Evolutionary conservation across 2,113 vertebrate genomes (phyloP).

Genomic region (Accipiter cooperii): DNA sequence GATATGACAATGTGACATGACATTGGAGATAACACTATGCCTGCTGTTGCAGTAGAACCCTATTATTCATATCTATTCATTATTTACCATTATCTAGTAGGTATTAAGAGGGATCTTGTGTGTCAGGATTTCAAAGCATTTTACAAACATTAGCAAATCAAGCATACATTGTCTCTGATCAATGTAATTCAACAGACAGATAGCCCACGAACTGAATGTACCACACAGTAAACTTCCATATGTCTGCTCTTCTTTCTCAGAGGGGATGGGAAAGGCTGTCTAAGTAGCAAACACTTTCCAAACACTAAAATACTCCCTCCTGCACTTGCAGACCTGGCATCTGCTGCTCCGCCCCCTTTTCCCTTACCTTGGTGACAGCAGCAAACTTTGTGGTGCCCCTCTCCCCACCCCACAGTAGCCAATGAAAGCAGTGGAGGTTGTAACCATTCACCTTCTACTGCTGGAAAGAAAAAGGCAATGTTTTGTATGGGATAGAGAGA

Average conservation of each 20-base stretch:
- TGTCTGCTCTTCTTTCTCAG: not conserved
- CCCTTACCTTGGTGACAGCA: not conserved
- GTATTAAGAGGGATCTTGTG: not conserved
- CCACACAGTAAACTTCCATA: not conserved
- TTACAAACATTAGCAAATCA: not conserved
- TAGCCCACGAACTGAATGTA: not conserved
- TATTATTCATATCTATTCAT: not conserved
- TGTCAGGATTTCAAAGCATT: not conserved
- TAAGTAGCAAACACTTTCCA: not conserved
- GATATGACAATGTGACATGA: not conserved
- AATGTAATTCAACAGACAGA: not conserved
- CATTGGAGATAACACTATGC: not conserved
- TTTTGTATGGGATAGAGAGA: not conserved
- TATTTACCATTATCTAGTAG: not conserved
- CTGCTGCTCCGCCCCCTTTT: not conserved
- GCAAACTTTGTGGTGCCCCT: not conserved
- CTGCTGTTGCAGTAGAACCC: not conserved
- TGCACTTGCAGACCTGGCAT: not conserved
- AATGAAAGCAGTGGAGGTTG: not conserved
- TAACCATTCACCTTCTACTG: not conserved
- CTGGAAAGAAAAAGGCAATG: not conserved
- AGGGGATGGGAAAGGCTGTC: not conserved
- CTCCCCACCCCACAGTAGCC: not conserved
- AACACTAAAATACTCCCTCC: not conserved
- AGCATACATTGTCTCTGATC: not conserved